These are phyloP conservation scores for Myotis daubentonii DNA, from an alignment of 2,797 vertebrate genomes.

Conservation along the genomic window DNA sequence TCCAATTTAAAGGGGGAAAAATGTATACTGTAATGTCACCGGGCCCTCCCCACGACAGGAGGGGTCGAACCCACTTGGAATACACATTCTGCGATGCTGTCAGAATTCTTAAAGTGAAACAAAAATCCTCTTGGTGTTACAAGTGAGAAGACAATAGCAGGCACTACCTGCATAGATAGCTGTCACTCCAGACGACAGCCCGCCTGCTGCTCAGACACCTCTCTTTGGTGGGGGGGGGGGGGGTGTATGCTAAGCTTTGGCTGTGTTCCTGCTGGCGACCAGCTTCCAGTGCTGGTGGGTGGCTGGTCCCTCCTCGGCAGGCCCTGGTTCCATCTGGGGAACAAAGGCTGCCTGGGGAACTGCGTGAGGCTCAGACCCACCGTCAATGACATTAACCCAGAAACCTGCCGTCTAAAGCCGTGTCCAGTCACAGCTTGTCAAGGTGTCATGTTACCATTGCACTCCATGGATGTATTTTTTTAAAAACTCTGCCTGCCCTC, in stretches of 20 bases:
- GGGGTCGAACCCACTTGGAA: constrained; percentile 74
- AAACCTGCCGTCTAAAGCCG: background rate
- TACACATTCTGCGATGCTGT: constrained; percentile 66
- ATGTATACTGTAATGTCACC: constrained; percentile 79
- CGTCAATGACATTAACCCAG: background rate
- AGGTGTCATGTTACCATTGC: background rate
- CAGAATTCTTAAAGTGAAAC: constrained; percentile 79
- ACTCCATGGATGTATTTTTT: background rate
- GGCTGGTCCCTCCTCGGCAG: background rate
- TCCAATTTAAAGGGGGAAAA: constrained; percentile 79
- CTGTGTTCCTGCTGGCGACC: constrained; percentile 30
- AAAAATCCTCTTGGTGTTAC: constrained; percentile 74
- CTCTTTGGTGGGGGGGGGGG: constrained; percentile 35
- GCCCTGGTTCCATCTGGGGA: background rate
- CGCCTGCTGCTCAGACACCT: constrained; percentile 24
- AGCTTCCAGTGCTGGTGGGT: background rate
- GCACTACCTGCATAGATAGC: constrained; percentile 73
- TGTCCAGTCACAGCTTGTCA: background rate
- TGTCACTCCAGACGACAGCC: constrained; percentile 78
- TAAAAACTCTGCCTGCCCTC: background rate
- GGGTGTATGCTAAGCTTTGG: background rate
- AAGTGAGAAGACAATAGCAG: constrained; percentile 80
- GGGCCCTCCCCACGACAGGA: constrained; percentile 64
- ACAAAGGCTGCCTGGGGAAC: background rate
- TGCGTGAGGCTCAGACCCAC: background rate